Conservation (phyloP, 2,888 invertebrate species). For the Pandemis heparana region DNA sequence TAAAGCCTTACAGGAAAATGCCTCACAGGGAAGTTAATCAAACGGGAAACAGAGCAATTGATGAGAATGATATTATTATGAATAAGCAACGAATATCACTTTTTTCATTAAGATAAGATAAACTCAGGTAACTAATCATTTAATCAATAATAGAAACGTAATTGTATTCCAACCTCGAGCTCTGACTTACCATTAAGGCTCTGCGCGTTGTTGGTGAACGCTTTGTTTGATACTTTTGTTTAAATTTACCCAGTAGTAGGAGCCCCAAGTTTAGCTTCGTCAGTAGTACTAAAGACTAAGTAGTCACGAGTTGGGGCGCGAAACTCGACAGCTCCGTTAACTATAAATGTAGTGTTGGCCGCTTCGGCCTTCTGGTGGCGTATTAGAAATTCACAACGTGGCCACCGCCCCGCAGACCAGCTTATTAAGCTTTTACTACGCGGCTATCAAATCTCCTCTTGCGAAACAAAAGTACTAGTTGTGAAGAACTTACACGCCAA, state of each 20-base stretch:
- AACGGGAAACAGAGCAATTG: constrained; percentile 3
- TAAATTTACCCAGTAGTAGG: constrained; percentile 4
- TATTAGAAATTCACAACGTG: constrained; percentile 4
- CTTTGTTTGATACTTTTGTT: not conserved
- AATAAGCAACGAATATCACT: constrained; percentile 6
- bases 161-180: not conserved
- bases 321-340: constrained; percentile 17
- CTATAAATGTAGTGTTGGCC: not conserved
- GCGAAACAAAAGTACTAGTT: not conserved
- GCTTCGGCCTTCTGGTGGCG: not conserved
- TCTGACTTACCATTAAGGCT: not conserved
- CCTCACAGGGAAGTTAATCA: not conserved
- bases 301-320: not conserved
- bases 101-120: constrained; percentile 7
- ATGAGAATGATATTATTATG: not conserved
- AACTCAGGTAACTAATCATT: not conserved
- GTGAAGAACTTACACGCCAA: not conserved
- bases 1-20: constrained; percentile 8
- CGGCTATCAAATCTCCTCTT: not conserved
- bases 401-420: not conserved
- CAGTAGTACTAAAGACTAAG: constrained; percentile 23
- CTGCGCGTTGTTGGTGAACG: not conserved
- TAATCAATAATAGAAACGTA: not conserved
- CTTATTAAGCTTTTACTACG: constrained; percentile 10
- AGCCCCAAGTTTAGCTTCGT: constrained; percentile 20